Evolutionary conservation across 1,140 invertebrate species (phyloP), one percentile per base, ranked within the genome.

Genomic region (Leptopilina clavipes): DNA sequence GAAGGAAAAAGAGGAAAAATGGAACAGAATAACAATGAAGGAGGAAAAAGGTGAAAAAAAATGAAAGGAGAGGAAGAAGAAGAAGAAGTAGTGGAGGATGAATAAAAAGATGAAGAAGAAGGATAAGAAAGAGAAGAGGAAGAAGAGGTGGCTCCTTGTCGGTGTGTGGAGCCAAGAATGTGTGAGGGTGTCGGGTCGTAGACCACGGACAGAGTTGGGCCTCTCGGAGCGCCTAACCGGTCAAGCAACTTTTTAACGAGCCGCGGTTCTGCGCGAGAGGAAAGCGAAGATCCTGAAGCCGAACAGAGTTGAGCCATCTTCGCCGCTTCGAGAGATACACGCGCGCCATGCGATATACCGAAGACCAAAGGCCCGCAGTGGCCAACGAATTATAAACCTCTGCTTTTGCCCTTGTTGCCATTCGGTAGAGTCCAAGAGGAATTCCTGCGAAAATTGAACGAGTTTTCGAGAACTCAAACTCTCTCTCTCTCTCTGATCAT

Each of bases 211-310:
- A 75, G 77, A 87, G 87, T 84, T 83, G 84, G 77, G 85, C 77
- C 59, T 85, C 83, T 87, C 80, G 79, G 82, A 88, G 82, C 88
- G 86, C 83, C 85, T 85, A 90, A 90, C 89, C 89, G 89, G 89
- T 90, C 88, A 86, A 79, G 86, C 89, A 90, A 90, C 89, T 90
- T 89, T 90, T 90, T 90, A 90, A 90, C 89, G 88, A 90, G 89
- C 86, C 86, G 84, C 81, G 85, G 83, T 86, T 87, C 83, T 86
- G 79, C 84, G 74, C 77, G 78, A 77, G 81, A 79, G 77, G 48
- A 77, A 78, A 81, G 70, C 77, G 71, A 74, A 79, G 72, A 59
- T 73, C 73, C 75, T 59, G 75, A 31, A 77, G 73, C 48, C 14
- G 25, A 17, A 59, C 72, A 56, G 72, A 48, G 73, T 37, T 59